These are phyloP conservation scores for Exephanes ischioxanthus DNA, from an alignment of 2,888 invertebrate genomes.

Conservation along the genomic window DNA sequence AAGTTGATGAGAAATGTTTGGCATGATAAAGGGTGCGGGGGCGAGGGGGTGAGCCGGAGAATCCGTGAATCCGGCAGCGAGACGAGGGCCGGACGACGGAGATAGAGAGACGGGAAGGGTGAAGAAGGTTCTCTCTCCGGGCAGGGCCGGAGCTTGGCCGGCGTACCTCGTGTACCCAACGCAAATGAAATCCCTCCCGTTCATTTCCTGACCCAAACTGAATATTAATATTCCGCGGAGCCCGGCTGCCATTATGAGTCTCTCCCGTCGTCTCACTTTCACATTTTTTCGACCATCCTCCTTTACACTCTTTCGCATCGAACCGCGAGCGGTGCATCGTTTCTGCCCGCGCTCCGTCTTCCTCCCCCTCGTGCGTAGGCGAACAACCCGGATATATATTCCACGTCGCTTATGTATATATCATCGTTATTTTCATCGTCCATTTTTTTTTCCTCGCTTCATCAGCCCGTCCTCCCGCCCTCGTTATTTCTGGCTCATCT, in stretches of 20 bases:
- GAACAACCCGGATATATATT: neutral
- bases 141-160: constrained; percentile 43
- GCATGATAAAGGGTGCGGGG: constrained; percentile 25
- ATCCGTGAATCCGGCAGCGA: constrained; percentile 39
- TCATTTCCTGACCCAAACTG: constrained; percentile 69
- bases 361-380: constrained; percentile 25
- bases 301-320: neutral
- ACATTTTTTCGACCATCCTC: constrained; percentile 15
- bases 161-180: constrained; percentile 24
- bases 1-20: constrained; percentile 67
- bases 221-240: constrained; percentile 67
- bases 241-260: constrained; percentile 55
- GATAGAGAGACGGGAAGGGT: constrained; percentile 48
- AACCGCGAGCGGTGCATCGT: neutral
- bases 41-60: neutral
- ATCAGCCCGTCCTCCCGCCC: constrained; percentile 1
- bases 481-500: constrained; percentile 39
- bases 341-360: neutral
- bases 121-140: constrained; percentile 48
- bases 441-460: constrained; percentile 22
- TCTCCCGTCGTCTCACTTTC: constrained; percentile 21
- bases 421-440: constrained; percentile 36
- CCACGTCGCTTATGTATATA: constrained; percentile 10
- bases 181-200: constrained; percentile 67
- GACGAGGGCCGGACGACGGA: neutral